These are phyloP conservation scores for Phrixothrix hirtus DNA, from an alignment of 2,888 invertebrate species.

Conservation along the genomic window DNA sequence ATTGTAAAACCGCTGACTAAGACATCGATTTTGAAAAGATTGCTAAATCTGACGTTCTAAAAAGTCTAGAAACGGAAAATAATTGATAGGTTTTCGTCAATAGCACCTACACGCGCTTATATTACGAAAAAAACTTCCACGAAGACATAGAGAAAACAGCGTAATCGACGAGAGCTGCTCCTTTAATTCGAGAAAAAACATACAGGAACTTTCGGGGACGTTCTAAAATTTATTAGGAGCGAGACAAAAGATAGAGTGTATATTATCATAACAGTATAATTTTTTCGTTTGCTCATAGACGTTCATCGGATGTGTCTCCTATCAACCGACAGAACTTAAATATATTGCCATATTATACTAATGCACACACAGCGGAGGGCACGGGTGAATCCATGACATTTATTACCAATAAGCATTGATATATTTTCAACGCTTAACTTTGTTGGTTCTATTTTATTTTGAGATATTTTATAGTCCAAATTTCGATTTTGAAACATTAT, in stretches of 20 bases:
- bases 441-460: constrained; percentile 32
- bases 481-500: constrained; percentile 27
- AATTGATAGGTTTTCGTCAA: neutral
- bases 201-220: too few relatives aligned
- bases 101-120: too few relatives aligned
- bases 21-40: constrained; percentile 23
- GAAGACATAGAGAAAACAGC: too few relatives aligned
- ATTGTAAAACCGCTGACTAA: constrained; percentile 34
- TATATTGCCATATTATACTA: constrained; percentile 52
- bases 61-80: constrained; percentile 5
- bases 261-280: constrained; percentile 28
- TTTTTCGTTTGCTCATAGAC: constrained; percentile 37
- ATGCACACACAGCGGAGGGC: constrained; percentile 45
- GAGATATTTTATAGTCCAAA: constrained; percentile 26
- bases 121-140: too few relatives aligned
- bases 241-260: constrained; percentile 14
- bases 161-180: too few relatives aligned
- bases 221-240: constrained; percentile 9
- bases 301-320: constrained; percentile 41
- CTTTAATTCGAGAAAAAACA: too few relatives aligned
- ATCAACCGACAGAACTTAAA: constrained; percentile 40
- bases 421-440: constrained; percentile 43
- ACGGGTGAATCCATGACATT: constrained; percentile 47
- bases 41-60: constrained; percentile 9
- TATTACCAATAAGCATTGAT: constrained; percentile 52